Percentiles rank a stretch among this genome's conserved stretches.
Conservation (phyloP, 30 jellyfish, hydroid and myxozoan species). For the Turritopsis dohrnii region DNA sequence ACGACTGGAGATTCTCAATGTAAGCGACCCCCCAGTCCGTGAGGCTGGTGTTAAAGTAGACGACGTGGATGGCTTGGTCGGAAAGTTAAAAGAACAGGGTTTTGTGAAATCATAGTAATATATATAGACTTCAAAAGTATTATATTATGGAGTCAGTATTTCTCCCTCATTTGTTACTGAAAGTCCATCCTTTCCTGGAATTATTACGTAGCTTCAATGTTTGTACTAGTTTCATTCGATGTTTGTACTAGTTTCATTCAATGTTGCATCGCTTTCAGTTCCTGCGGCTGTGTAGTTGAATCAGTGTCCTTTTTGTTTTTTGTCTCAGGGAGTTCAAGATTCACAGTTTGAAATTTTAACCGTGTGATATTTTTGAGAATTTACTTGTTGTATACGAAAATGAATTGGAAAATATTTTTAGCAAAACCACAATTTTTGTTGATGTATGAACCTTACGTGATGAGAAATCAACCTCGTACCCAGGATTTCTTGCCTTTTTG, state of each 20-base stretch:
- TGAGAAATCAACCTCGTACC: no score
- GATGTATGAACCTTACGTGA: background rate
- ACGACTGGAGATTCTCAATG: conserved; percentile 55
- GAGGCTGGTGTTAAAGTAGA: conserved; percentile 94
- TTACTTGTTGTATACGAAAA: background rate
- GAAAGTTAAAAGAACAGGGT: conserved; percentile 72
- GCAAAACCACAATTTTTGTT: background rate
- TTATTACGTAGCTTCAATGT: background rate
- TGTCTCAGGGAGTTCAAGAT: background rate
- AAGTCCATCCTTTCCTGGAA: no score
- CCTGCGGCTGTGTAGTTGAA: background rate
- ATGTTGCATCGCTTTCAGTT: background rate
- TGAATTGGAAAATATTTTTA: background rate
- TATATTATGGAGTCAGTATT: background rate
- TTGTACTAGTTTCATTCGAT: background rate
- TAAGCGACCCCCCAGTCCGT: conserved; percentile 95
- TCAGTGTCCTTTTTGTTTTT: background rate
- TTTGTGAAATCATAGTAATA: conserved; percentile 41
- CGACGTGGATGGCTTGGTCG: conserved; percentile 61
- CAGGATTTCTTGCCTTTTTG: no score
- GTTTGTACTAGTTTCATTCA: background rate
- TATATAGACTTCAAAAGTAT: no score
- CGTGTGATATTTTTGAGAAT: background rate
- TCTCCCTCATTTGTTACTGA: background rate
- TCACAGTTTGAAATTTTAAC: background rate